Evolutionary conservation across 2,113 vertebrate genomes (phyloP).

Genomic region (Brachypodius melanocephalos): DNA sequence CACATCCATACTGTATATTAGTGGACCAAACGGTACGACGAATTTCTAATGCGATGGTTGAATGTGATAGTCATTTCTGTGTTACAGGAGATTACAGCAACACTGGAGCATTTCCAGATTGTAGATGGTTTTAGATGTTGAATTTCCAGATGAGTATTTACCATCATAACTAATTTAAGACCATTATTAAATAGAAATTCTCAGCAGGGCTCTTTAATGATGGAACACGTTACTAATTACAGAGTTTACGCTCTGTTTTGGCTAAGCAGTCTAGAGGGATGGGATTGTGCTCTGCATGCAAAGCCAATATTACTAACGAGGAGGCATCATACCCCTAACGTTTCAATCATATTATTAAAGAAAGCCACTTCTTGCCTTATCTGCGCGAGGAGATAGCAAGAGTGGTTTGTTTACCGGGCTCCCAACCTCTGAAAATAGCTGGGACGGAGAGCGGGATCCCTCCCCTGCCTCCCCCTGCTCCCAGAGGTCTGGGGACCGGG

Average conservation of each 20-base stretch:
- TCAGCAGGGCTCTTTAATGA: conserved; percentile 77
- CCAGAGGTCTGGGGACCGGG: background rate
- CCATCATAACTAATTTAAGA: conserved; percentile 78
- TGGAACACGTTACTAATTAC: conserved; percentile 72
- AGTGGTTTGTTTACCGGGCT: background rate
- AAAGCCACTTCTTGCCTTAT: conserved; percentile 41
- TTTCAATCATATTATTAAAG: conserved; percentile 65
- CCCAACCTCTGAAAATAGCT: background rate
- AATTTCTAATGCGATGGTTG: conserved; percentile 64
- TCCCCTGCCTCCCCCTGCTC: background rate
- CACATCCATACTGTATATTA: conserved; percentile 66
- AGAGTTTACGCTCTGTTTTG: conserved; percentile 70
- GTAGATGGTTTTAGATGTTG: conserved; percentile 72
- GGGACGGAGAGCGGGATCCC: background rate
- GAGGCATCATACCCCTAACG: conserved; percentile 53
- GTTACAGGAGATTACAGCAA: conserved; percentile 70
- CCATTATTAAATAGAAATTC: conserved; percentile 78
- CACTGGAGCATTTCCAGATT: conserved; percentile 75
- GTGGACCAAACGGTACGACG: conserved; percentile 53
- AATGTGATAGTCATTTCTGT: conserved; percentile 67
- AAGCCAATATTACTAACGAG: conserved; percentile 65
- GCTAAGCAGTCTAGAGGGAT: conserved; percentile 62
- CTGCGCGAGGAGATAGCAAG: background rate
- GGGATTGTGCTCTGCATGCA: conserved; percentile 67
- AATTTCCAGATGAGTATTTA: conserved; percentile 78